Percentiles rank a stretch among this genome's conserved stretches.
Conservation (phyloP, 1,140 invertebrate species). For the Maniola jurtina region DNA sequence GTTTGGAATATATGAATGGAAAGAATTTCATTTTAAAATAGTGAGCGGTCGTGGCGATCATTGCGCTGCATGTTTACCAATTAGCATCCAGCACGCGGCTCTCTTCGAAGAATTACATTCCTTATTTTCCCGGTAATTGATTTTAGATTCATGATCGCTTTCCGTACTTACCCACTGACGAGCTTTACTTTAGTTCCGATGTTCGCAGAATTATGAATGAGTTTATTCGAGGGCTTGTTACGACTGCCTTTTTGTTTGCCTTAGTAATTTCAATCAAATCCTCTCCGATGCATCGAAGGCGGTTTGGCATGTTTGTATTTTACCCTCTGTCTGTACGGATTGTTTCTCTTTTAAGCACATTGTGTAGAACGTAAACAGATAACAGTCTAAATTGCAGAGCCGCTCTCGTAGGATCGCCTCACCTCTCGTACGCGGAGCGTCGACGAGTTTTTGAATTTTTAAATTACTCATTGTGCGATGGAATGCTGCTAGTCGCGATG, state of each 20-base stretch:
- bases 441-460: slow-evolving; percentile 80
- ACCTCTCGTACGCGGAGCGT: slow-evolving; percentile 58
- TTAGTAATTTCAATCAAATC: slow-evolving; percentile 38
- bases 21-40: slow-evolving; percentile 76
- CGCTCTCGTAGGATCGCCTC: slow-evolving; percentile 63
- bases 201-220: slow-evolving; percentile 40
- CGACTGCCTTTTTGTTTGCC: slow-evolving; percentile 34
- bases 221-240: slow-evolving; percentile 24
- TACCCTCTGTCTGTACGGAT: slow-evolving; percentile 31
- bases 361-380: slow-evolving; percentile 56
- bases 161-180: slow-evolving; percentile 31
- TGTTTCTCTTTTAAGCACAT: slow-evolving; percentile 43
- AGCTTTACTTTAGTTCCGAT: slow-evolving; percentile 32
- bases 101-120: slow-evolving; percentile 49
- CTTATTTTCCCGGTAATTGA: slow-evolving; percentile 46
- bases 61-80: slow-evolving; percentile 64
- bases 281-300: slow-evolving; percentile 3
- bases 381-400: slow-evolving; percentile 71
- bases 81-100: slow-evolving; percentile 52
- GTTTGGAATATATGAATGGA: slow-evolving; percentile 62
- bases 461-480: slow-evolving; percentile 80
- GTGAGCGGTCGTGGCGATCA: slow-evolving; percentile 47
- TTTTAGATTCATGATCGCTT: slow-evolving; percentile 50
- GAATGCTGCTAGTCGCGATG: slow-evolving; percentile 63
- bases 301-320: slow-evolving; percentile 27